Evolutionary conservation across 2,797 vertebrate species (phyloP).

Genomic region (Gouania willdenowi): DNA sequence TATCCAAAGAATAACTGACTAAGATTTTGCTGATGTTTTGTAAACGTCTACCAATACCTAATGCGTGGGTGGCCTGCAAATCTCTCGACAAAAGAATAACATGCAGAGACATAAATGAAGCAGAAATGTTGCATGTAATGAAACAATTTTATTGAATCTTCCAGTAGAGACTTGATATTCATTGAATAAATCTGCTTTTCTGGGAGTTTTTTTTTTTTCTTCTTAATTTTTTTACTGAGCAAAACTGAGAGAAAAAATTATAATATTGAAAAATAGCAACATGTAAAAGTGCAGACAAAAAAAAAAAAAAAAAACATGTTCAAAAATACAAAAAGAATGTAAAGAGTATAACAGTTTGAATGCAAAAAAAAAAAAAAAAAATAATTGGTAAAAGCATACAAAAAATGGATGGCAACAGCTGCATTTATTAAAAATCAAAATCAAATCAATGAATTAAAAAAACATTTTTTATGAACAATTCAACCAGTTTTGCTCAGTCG

Average conservation of each 20-base stretch:
- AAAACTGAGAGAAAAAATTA: constrained; percentile 67
- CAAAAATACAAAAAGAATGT: constrained; percentile 82
- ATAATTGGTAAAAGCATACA: constrained; percentile 81
- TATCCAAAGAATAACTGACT: too few species aligned
- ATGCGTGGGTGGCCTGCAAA: constrained; percentile 32
- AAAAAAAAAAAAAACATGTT: constrained; percentile 79
- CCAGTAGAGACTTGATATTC: constrained; percentile 92
- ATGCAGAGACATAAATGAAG: constrained; percentile 25
- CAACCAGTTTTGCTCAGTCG: constrained; percentile 51
- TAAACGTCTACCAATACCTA: constrained; percentile 22
- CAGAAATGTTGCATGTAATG: constrained; percentile 59
- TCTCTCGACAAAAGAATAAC: constrained; percentile 10
- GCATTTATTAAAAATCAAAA: constrained; percentile 43
- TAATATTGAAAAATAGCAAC: constrained; percentile 51
- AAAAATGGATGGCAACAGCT: constrained; percentile 59
- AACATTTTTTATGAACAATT: constrained; percentile 56
- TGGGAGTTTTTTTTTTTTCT: constrained; percentile 71
- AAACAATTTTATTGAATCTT: constrained; percentile 95
- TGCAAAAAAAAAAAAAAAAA: constrained; percentile 75
- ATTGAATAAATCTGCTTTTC: constrained; percentile 93
- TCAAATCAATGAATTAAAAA: constrained; percentile 47
- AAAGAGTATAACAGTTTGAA: constrained; percentile 77
- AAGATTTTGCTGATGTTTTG: too few species aligned
- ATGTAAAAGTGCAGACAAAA: constrained; percentile 86
- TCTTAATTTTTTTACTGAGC: constrained; percentile 65